phyloP scores from a whole-genome alignment of 2,797 vertebrate species.

The Selene dorsalis region DNA sequence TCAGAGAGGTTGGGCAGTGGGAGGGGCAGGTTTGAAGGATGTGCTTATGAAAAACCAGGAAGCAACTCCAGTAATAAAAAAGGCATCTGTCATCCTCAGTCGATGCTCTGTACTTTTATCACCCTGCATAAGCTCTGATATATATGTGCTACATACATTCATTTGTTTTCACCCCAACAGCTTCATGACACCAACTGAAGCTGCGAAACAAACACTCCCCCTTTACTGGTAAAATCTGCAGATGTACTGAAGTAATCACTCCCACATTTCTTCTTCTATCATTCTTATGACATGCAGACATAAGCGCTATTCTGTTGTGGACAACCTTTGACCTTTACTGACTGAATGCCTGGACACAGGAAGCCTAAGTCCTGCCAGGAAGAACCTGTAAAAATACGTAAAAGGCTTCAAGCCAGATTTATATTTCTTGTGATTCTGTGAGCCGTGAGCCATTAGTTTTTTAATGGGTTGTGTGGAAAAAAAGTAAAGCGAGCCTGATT shows the following conservation, averaged over 20 bases:
- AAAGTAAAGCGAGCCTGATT: constrained; percentile 17
- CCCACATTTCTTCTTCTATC: constrained; percentile 11
- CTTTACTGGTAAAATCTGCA: constrained; percentile 7
- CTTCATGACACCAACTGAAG: not conserved
- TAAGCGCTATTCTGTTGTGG: constrained; percentile 5
- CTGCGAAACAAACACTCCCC: not conserved
- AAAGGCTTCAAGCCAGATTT: not conserved
- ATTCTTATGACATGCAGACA: not conserved
- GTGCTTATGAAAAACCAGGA: constrained; percentile 5
- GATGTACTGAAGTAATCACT: constrained; percentile 8
- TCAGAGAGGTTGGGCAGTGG: constrained; percentile 17
- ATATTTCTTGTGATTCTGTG: not conserved
- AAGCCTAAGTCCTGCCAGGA: constrained; percentile 19
- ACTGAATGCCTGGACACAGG: constrained; percentile 8
- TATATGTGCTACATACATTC: not conserved
- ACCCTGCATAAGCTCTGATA: not conserved
- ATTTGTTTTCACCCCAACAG: not conserved
- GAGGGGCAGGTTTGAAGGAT: constrained; percentile 23
- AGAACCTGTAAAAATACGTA: constrained; percentile 33
- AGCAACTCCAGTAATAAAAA: constrained; percentile 14
- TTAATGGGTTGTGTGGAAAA: constrained; percentile 10
- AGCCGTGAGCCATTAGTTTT: constrained; percentile 28
- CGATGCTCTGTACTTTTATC: not conserved
- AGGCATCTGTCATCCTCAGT: not conserved
- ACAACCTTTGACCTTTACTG: constrained; percentile 3